These are phyloP conservation scores for Syngnathus floridae DNA, from an alignment of 2,113 vertebrate species.

Conservation along the genomic window DNA sequence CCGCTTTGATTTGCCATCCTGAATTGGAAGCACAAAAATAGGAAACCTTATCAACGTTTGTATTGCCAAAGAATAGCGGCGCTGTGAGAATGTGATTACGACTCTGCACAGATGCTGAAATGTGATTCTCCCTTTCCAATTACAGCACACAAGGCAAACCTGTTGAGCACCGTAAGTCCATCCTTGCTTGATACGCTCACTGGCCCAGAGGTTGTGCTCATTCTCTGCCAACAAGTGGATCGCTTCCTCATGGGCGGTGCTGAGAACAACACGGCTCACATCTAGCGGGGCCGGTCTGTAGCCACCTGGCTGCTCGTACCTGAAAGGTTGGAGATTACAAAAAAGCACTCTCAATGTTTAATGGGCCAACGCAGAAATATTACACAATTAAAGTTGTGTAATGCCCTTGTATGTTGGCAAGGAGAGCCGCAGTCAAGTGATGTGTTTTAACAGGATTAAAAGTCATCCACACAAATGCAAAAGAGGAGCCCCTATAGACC, in stretches of 20 bases:
- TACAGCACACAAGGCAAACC: conserved; percentile 58
- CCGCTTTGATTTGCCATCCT: conserved; percentile 87
- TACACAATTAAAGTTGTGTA: background rate
- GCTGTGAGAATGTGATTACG: background rate
- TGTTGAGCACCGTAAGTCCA: conserved; percentile 89
- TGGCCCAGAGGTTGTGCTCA: conserved; percentile 89
- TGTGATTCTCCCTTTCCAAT: background rate
- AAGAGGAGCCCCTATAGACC: too few relatives aligned
- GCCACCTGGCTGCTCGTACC: conserved; percentile 85
- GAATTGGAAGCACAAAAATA: conserved; percentile 13
- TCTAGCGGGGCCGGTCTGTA: conserved; percentile 89
- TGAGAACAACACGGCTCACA: conserved; percentile 79
- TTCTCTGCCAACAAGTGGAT: conserved; percentile 87
- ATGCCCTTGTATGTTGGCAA: too few relatives aligned
- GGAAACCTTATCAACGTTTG: background rate
- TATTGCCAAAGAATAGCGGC: background rate
- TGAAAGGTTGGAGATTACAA: conserved; percentile 37
- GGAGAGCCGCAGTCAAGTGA: too few relatives aligned
- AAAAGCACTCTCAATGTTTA: background rate
- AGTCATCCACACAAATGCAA: too few relatives aligned
- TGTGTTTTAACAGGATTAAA: too few relatives aligned
- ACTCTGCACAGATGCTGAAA: conserved; percentile 2
- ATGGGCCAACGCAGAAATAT: background rate
- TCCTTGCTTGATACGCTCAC: conserved; percentile 85
- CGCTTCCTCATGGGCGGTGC: conserved; percentile 78